phyloP scores from a whole-genome alignment of 2,797 vertebrate genomes.

The Okamejei kenojei region DNA sequence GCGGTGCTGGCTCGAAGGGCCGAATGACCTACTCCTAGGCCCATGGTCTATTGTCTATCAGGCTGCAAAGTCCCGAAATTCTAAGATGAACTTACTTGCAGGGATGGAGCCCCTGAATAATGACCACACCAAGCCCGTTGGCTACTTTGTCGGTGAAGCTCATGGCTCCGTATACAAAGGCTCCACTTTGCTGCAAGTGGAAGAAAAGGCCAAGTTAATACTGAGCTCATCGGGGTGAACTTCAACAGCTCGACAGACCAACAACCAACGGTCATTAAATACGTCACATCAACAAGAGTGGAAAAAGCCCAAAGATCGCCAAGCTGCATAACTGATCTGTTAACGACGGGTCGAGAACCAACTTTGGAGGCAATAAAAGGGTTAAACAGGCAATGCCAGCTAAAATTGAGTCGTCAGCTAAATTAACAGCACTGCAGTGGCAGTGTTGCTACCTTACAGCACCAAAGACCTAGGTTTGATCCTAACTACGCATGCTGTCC shows the following conservation, averaged over 20 bases:
- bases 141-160: conserved; percentile 90
- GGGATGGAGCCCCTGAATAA: conserved; percentile 76
- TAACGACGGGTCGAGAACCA: too few species aligned
- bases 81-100: conserved; percentile 68
- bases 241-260: not conserved
- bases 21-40: too few species aligned
- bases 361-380: too few species aligned
- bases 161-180: conserved; percentile 91
- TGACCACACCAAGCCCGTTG: conserved; percentile 80
- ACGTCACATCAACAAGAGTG: not conserved
- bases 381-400: too few species aligned
- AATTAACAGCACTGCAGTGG: too few species aligned
- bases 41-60: too few species aligned
- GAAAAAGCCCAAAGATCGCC: not conserved
- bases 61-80: not conserved
- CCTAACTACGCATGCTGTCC: too few species aligned
- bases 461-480: too few species aligned
- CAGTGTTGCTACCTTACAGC: too few species aligned
- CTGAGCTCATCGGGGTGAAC: not conserved
- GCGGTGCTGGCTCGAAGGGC: too few species aligned
- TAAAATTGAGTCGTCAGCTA: too few species aligned
- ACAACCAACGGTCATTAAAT: too few species aligned
- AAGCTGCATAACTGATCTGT: not conserved
- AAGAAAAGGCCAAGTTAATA: not conserved
- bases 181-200: conserved; percentile 72